A percentile compares a stretch with the other conserved stretches of the same genome.
Conservation (phyloP, 2,113 vertebrate genomes). For the Monopterus albus region DNA sequence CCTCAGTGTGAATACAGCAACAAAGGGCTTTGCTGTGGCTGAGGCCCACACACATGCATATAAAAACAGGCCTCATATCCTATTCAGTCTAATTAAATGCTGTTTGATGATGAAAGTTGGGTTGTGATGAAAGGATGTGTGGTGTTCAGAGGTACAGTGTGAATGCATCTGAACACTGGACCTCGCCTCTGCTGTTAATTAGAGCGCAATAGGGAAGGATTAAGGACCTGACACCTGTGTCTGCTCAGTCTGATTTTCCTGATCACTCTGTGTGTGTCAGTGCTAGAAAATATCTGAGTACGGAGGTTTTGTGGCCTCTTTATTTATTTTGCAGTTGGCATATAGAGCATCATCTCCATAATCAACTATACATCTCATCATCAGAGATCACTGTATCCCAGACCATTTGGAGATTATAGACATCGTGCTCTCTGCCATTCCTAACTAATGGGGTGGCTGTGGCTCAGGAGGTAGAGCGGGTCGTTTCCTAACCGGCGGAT, state of each 20-base stretch:
- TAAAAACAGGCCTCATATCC: constrained; percentile 47
- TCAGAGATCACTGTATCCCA: too few relatives aligned
- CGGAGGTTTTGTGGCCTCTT: too few relatives aligned
- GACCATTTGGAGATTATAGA: too few relatives aligned
- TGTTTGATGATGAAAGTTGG: constrained; percentile 77
- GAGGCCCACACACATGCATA: constrained; percentile 10
- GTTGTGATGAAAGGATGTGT: constrained; percentile 64
- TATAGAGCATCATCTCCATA: too few relatives aligned
- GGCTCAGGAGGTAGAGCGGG: too few relatives aligned
- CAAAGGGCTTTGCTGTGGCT: constrained; percentile 28
- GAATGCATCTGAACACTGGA: constrained; percentile 52
- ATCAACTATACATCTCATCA: too few relatives aligned
- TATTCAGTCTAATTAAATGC: constrained; percentile 60
- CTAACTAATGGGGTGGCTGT: too few relatives aligned
- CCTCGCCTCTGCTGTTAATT: constrained; percentile 54
- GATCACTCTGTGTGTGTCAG: neutral
- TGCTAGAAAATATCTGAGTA: too few relatives aligned
- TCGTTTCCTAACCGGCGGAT: too few relatives aligned
- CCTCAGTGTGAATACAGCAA: constrained; percentile 23
- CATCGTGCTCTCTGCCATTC: too few relatives aligned
- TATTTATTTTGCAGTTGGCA: too few relatives aligned
- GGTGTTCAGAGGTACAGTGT: constrained; percentile 46
- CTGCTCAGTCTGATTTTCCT: constrained; percentile 23
- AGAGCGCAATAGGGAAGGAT: constrained; percentile 48
- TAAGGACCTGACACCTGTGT: constrained; percentile 47